Conservation (phyloP, 2,113 vertebrate genomes). For the Tamias sibiricus region DNA sequence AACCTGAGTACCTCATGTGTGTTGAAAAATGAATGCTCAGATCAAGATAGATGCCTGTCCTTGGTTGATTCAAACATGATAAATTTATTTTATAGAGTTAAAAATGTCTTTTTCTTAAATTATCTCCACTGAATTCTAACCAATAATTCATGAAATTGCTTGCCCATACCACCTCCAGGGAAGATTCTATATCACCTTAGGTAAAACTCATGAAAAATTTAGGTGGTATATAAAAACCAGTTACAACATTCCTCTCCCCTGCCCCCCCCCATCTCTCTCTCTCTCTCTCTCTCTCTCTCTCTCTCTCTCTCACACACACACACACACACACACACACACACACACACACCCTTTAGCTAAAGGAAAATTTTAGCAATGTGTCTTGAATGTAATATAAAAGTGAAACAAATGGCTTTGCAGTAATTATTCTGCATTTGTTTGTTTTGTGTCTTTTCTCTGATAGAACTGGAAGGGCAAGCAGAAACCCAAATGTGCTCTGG, state of each 20-base stretch:
- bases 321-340: neutral
- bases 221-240: constrained; percentile 34
- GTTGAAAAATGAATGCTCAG: constrained; percentile 53
- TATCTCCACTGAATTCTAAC: constrained; percentile 37
- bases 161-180: neutral
- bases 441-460: neutral
- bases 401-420: constrained; percentile 45
- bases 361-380: constrained; percentile 34
- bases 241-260: neutral
- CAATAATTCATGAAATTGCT: constrained; percentile 61
- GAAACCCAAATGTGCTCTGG: constrained; percentile 14
- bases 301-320: too few relatives aligned
- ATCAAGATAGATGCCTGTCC: constrained; percentile 57
- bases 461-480: neutral
- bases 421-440: neutral
- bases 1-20: neutral
- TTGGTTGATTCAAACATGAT: constrained; percentile 49
- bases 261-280: neutral
- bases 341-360: neutral
- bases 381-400: constrained; percentile 28
- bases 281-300: too few relatives aligned
- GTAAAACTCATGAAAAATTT: constrained; percentile 68
- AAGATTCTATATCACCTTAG: neutral
- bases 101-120: constrained; percentile 65
- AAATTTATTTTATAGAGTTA: constrained; percentile 62